Evolutionary conservation across 2,888 invertebrate genomes (phyloP), one percentile per base, ranked within the genome.

Genomic region (Hyalella azteca): DNA sequence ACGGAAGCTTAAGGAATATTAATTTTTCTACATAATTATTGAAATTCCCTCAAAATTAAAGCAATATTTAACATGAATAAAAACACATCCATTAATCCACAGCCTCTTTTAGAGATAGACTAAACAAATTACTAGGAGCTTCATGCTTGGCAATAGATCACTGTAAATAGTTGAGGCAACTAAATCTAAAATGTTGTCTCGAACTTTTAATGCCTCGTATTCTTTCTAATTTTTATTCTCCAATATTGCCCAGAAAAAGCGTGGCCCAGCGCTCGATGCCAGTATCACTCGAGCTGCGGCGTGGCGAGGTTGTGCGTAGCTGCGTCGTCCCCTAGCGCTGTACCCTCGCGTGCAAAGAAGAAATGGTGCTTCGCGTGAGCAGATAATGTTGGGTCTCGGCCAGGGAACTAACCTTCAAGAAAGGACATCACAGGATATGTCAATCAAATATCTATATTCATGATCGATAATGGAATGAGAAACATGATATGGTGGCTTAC

Each of bases 351-450:
- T 66, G 66, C 19, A 7, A 66, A 22, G 54, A 54, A 54, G 54
- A 54, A 26, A 22, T 54, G 50, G 54, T 66, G 39, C 66, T 66
- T 66, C 36, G 66, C 66, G 66, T 66, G 66, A 32, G 9, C 22
- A 32, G 66, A 36, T 66, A 66, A 66, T 66, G 66, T 19, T 1
- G n/a, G 66, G 66, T 32, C 39, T 66, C 4, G 29, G 66, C 39
- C 15, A 7, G 32, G 66, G 19, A 29, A 54, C 54, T 54, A 26
- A 54, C 22, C 39, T 36, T 66, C 22, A 66, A 66, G 19, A 5
- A 66, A 36, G 36, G 36, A 36, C 19, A 66, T 66, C 39, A 36
- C 1, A 54, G 4, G 9, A 22, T 3, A 22, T 1, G 54, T 26
- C 13, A 26, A 5, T 54, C 19, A 45, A 45, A 45, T 45, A 15